Percentiles rank a stretch among this genome's conserved stretches.
Evolutionary conservation across 2,888 invertebrate species (phyloP).

Genomic region (Tanytarsus gracilentus): DNA sequence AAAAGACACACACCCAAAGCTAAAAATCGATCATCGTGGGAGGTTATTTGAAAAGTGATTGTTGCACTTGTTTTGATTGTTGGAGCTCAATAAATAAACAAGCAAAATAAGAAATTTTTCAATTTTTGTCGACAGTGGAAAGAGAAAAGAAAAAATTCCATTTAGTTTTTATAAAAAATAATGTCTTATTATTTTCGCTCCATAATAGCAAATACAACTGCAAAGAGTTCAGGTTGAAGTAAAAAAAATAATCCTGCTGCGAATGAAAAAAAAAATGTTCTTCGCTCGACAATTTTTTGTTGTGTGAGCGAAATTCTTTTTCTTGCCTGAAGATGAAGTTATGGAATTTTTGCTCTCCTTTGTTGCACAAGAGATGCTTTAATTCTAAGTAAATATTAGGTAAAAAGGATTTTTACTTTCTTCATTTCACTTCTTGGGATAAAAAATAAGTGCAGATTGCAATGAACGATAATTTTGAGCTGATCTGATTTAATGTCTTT

Average conservation of each 20-base stretch:
- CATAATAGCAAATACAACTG: no score
- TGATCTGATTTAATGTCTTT: no score
- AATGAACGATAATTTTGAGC: no score
- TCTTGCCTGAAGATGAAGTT: no score
- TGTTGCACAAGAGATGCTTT: no score
- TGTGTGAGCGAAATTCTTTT: neutral
- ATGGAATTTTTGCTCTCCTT: no score
- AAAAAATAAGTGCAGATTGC: no score
- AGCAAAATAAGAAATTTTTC: neutral
- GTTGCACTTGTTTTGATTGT: conserved; percentile 10
- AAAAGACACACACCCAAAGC: neutral
- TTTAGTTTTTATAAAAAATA: no score
- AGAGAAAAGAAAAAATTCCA: neutral
- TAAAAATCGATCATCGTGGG: neutral
- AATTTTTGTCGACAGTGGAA: neutral
- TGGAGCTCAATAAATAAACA: neutral
- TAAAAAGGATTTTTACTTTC: no score
- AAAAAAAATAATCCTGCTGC: neutral
- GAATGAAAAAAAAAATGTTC: neutral
- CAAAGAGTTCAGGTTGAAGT: neutral
- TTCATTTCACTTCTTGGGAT: no score
- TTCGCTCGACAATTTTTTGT: neutral
- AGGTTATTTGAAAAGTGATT: neutral
- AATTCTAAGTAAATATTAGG: no score
- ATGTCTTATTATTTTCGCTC: neutral